Conservation (phyloP, 2,888 invertebrate genomes). For the Nymphalis polychloros region DNA sequence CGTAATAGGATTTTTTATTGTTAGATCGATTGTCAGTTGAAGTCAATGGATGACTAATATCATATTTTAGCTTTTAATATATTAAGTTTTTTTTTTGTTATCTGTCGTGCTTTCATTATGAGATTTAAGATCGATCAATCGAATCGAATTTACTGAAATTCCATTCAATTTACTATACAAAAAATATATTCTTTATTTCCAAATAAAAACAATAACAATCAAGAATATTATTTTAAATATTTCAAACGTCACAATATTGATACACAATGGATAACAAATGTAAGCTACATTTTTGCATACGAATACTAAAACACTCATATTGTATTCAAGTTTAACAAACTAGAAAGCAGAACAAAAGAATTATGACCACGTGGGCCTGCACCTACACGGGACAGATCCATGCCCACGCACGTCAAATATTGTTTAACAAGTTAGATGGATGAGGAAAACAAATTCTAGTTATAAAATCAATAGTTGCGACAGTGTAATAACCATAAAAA, state of each 20-base stretch:
- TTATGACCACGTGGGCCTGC: constrained; percentile 56
- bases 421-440: constrained; percentile 35
- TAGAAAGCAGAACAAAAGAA: constrained; percentile 67
- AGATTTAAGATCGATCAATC: neutral
- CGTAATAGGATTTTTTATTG: constrained; percentile 34
- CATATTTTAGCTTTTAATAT: constrained; percentile 38
- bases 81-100: constrained; percentile 38
- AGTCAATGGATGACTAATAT: constrained; percentile 24
- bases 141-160: neutral
- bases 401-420: constrained; percentile 31
- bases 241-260: constrained; percentile 1
- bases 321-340: constrained; percentile 43
- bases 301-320: constrained; percentile 42
- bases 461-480: constrained; percentile 15
- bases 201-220: no score
- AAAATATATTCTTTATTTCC: no score
- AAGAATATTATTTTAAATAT: neutral
- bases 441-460: constrained; percentile 36
- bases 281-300: constrained; percentile 61
- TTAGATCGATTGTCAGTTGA: neutral
- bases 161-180: neutral
- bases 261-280: constrained; percentile 22
- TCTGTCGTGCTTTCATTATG: neutral
- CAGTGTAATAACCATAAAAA: constrained; percentile 64
- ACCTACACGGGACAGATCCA: constrained; percentile 53